phyloP scores from a whole-genome alignment of 2,888 invertebrate genomes.

The Cylindroiulus punctatus region DNA sequence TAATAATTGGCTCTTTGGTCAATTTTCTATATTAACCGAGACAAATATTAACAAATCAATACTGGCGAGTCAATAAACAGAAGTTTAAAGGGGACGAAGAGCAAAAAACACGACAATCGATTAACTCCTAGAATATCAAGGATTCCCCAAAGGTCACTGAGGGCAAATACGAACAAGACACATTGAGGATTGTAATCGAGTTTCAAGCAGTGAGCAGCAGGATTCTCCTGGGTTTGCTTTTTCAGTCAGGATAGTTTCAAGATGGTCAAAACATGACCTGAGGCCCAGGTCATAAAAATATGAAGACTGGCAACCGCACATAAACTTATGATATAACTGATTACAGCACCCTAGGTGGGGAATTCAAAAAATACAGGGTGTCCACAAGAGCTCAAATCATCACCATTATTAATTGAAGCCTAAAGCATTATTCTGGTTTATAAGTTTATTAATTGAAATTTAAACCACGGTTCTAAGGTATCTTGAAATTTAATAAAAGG shows the following conservation, averaged over 20 bases:
- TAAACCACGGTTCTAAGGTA: too few species aligned
- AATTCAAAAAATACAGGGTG: background rate
- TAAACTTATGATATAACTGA: background rate
- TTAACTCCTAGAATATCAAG: background rate
- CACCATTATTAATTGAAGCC: too few species aligned
- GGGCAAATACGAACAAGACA: background rate
- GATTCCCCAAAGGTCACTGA: background rate
- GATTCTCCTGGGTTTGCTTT: background rate
- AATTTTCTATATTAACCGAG: background rate
- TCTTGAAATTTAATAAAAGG: too few species aligned
- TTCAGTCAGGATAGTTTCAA: slow-evolving; percentile 24
- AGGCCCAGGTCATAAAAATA: background rate
- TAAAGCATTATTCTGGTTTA: too few species aligned
- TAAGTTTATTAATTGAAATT: too few species aligned
- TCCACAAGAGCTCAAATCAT: background rate
- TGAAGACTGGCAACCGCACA: slow-evolving; percentile 14
- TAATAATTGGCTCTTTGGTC: background rate
- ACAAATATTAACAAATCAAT: background rate
- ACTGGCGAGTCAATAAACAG: background rate
- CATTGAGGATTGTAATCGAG: background rate
- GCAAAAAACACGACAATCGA: slow-evolving; percentile 13
- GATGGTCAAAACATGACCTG: slow-evolving; percentile 41
- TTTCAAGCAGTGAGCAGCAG: background rate
- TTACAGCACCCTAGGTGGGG: background rate
- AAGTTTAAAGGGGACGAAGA: background rate